Percentiles rank a stretch among this genome's conserved stretches.
Evolutionary conservation across 2,113 vertebrate genomes (phyloP).

Genomic region (Microcebus murinus): DNA sequence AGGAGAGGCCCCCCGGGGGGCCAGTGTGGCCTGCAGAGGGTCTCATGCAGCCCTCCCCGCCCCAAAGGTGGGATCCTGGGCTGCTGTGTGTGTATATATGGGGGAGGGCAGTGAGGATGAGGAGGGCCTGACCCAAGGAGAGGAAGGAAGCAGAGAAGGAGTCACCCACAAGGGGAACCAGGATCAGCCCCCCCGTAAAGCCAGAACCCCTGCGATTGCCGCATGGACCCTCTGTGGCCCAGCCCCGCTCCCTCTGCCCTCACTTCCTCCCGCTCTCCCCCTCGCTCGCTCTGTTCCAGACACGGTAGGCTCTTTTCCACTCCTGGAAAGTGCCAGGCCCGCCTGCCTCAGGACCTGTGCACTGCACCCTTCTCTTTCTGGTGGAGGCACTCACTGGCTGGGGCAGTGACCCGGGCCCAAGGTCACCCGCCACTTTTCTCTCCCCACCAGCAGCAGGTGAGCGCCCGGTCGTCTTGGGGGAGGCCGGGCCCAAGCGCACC

Average conservation of each 20-base stretch:
- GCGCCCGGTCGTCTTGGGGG: no score
- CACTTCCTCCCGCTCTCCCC: accelerated
- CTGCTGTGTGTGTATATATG: not conserved
- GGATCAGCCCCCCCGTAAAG: accelerated
- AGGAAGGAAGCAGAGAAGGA: not conserved
- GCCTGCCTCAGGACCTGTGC: not conserved
- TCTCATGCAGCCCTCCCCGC: not conserved
- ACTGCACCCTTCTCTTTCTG: not conserved
- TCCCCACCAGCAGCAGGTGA: no score
- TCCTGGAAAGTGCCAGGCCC: not conserved
- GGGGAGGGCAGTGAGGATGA: no score
- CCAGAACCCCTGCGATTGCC: accelerated
- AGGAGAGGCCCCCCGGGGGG: not conserved
- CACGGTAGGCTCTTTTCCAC: not conserved
- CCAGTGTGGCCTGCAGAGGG: accelerated
- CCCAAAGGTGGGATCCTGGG: not conserved
- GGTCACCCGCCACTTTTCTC: no score
- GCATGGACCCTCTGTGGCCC: accelerated
- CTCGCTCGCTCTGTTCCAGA: not conserved
- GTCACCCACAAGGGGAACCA: accelerated
- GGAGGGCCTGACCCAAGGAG: not conserved
- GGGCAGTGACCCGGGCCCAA: no score
- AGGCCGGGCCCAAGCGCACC: no score
- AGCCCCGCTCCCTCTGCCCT: not conserved
- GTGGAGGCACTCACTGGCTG: no score